A percentile compares a stretch with the other conserved stretches of the same genome.
Evolutionary conservation across 2,797 vertebrate genomes (phyloP).

Genomic region (Argyrosomus regius): DNA sequence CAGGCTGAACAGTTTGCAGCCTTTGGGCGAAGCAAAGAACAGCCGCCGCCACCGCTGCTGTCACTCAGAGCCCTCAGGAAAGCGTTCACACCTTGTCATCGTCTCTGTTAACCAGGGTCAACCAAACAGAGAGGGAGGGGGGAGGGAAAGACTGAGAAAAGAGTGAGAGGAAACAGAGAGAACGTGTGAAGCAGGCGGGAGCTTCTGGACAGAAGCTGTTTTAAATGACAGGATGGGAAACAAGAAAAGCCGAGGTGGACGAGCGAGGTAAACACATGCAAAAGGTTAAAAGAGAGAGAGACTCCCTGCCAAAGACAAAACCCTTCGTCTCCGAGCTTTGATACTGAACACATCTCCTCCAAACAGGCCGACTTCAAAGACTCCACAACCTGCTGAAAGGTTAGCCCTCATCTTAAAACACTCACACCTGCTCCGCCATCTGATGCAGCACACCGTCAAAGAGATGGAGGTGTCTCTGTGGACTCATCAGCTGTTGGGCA

Average conservation of each 20-base stretch:
- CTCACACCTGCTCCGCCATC: background rate
- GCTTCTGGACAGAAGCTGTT: slow-evolving; percentile 5
- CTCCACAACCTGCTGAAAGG: slow-evolving; percentile 29
- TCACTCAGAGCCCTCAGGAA: slow-evolving; percentile 56
- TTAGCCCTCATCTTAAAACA: slow-evolving; percentile 14
- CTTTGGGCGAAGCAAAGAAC: no score
- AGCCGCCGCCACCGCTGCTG: slow-evolving; percentile 13
- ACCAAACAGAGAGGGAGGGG: background rate
- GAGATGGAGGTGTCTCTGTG: no score
- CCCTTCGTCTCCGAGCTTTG: slow-evolving; percentile 10
- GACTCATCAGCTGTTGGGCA: no score
- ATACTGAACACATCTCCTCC: slow-evolving; percentile 27
- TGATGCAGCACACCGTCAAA: background rate
- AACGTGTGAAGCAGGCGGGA: background rate
- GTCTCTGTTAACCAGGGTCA: slow-evolving; percentile 53
- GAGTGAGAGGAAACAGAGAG: background rate
- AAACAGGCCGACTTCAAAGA: slow-evolving; percentile 41
- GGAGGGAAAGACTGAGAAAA: background rate
- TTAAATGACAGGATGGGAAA: slow-evolving; percentile 9
- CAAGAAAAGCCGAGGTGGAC: background rate
- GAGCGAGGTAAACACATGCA: background rate
- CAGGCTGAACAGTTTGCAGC: no score
- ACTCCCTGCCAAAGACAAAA: slow-evolving; percentile 25
- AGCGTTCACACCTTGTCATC: slow-evolving; percentile 66
- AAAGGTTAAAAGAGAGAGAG: background rate